A percentile compares a stretch with the other conserved stretches of the same genome.
Evolutionary conservation across 2,113 vertebrate genomes (phyloP).

Genomic region (Beaufortia kweichowensis): DNA sequence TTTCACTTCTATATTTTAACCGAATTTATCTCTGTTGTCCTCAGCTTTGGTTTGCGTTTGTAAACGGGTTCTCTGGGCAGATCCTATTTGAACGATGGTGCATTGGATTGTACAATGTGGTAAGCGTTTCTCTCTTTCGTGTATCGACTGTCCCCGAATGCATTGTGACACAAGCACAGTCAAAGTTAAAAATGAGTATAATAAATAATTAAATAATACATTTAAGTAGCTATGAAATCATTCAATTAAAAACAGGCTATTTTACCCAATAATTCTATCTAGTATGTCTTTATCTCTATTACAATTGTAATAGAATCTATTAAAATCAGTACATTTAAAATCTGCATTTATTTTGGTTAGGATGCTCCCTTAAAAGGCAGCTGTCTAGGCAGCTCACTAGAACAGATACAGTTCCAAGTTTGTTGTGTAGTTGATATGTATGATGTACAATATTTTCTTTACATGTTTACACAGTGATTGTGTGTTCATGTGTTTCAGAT

Average conservation of each 20-base stretch:
- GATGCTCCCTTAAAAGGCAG: too few relatives aligned
- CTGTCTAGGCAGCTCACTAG: too few relatives aligned
- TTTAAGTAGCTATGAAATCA: too few relatives aligned
- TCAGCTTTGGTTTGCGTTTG: constrained; percentile 99
- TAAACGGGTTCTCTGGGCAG: constrained; percentile 99
- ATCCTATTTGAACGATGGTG: constrained; percentile 99
- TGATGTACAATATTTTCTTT: not conserved
- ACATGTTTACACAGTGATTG: not conserved
- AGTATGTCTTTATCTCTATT: too few relatives aligned
- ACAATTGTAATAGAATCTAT: too few relatives aligned
- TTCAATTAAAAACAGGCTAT: too few relatives aligned
- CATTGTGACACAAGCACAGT: not conserved
- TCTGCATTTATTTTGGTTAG: too few relatives aligned
- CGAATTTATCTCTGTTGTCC: constrained; percentile 72
- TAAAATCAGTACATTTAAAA: too few relatives aligned
- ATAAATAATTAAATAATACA: too few relatives aligned
- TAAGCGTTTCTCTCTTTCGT: constrained; percentile 72
- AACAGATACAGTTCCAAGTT: too few relatives aligned
- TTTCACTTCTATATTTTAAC: constrained; percentile 58
- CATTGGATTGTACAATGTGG: constrained; percentile 98
- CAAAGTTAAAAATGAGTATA: too few relatives aligned
- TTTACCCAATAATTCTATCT: too few relatives aligned
- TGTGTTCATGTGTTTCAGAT: constrained; percentile 76
- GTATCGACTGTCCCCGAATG: not conserved
- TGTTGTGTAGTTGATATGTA: not conserved